A percentile compares a stretch with the other conserved stretches of the same genome.
Evolutionary conservation across 2,888 invertebrate species (phyloP).

Genomic region (Cataglyphis albicans): DNA sequence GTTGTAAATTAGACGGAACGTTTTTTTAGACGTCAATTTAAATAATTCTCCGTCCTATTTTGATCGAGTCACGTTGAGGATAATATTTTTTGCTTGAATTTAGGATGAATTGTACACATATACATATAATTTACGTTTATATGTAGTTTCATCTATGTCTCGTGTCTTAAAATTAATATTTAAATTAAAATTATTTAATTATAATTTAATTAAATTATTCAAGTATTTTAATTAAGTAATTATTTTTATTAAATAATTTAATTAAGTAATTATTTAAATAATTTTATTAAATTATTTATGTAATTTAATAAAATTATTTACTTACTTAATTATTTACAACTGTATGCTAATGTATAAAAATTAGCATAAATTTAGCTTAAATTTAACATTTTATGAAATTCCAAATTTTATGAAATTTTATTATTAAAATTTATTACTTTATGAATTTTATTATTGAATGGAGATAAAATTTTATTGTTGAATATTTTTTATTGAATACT

Average conservation of each 20-base stretch:
- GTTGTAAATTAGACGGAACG: conserved; percentile 11
- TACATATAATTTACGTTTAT: not conserved
- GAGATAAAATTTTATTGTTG: not conserved
- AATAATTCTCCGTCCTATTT: not conserved
- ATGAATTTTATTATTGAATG: not conserved
- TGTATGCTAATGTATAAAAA: not conserved
- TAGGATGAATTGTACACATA: not conserved
- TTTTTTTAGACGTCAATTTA: not conserved
- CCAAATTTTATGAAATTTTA: not conserved
- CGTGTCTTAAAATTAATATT: not conserved
- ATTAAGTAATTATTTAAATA: not conserved
- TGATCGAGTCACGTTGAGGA: conserved; percentile 16
- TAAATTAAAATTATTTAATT: not conserved
- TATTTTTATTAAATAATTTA: not conserved
- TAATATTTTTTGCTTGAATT: not conserved
- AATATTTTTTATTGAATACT: not conserved
- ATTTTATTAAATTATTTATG: not conserved
- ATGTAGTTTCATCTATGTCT: not conserved
- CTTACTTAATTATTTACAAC: conserved; percentile 2
- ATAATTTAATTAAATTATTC: not conserved
- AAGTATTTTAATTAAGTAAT: not conserved
- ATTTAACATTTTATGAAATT: not conserved
- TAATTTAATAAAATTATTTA: too few species aligned
- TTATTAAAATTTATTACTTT: not conserved
- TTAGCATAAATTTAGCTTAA: not conserved